These are phyloP conservation scores for Andinoacara biseriatus DNA, from an alignment of 2,113 vertebrate species.

Conservation along the genomic window DNA sequence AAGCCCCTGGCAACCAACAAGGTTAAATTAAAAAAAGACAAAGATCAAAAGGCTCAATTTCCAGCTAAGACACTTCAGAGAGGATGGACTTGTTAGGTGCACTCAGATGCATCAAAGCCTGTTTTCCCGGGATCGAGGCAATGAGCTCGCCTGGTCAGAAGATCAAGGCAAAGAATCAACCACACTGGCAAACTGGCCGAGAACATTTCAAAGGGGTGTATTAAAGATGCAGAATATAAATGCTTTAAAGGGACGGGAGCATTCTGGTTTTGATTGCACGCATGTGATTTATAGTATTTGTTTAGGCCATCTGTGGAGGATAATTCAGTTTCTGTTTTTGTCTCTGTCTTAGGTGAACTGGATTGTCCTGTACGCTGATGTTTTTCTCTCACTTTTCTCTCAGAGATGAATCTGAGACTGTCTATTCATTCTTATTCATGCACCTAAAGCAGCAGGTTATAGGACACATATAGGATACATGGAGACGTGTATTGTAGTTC, in stretches of 20 bases:
- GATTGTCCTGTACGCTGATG: neutral
- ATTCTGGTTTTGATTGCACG: neutral
- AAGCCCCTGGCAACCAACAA: constrained; percentile 19
- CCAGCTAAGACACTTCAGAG: constrained; percentile 36
- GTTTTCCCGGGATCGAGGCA: constrained; percentile 13
- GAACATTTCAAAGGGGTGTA: neutral
- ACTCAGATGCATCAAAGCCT: constrained; percentile 50
- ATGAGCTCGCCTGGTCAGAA: constrained; percentile 35
- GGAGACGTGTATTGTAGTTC: neutral
- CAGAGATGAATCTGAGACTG: neutral
- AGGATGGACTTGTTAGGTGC: constrained; percentile 34
- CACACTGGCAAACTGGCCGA: neutral
- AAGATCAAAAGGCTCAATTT: constrained; percentile 59
- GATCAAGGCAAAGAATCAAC: constrained; percentile 30
- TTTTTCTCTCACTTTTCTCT: neutral
- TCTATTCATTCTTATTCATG: neutral
- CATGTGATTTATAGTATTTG: neutral
- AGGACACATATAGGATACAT: no score
- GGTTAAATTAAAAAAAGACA: constrained; percentile 34
- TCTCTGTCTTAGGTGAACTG: neutral
- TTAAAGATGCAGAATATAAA: constrained; percentile 9
- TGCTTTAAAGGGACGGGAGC: neutral
- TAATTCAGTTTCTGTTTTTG: neutral
- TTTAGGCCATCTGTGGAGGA: neutral
- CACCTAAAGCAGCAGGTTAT: neutral